Evolutionary conservation across 2,113 vertebrate genomes (phyloP), one percentile per base, ranked within the genome.

Genomic region (Neolamprologus tretocephalus): DNA sequence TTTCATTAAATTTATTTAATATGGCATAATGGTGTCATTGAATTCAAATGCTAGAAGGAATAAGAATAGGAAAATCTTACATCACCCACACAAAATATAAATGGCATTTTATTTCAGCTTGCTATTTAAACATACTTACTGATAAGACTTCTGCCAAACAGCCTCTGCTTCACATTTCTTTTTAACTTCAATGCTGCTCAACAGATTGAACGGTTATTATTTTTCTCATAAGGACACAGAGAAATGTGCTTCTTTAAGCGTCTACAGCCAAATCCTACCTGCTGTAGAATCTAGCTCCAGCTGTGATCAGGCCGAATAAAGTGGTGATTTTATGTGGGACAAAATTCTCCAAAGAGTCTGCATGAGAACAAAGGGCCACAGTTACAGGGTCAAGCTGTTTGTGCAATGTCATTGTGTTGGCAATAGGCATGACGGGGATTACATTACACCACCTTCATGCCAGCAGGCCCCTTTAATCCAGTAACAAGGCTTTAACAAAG

Each of bases 301-400:
- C 95, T 17, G 88, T 83, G 49, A 96, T 94, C 53, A 97, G 82
- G 40, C 95, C 95, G 5, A 96, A 92, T 13, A 97, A 80, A 3
- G 92, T 92, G 54, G 80, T 85, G 54, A 97, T 91, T 80, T 96
- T 95, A 33, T 93, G 12, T 1, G 95, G 90, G 13, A 93, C 90
- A n/a, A 94, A 91, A 2, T 86, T 87, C 63, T 94, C 87, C 86
- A 95, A 80, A 28, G 94, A 95, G 4, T 47, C 95, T 96, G 89
- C 8, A 5, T 3, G 53, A 87, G 58, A 89, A 93, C 83, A 95
- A 86, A 84, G 45, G 10, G 11, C 2, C 49, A 11, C 5, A 63
- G 85, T 90, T 75, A 71, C 6, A 9, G 7, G 71, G 11, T 75
- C 16, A 16, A 21, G 35, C 17, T 35, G 4, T 10, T 83, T 80